phyloP scores from a whole-genome alignment of 2,888 invertebrate genomes.

The Calliopum simillimum region DNA sequence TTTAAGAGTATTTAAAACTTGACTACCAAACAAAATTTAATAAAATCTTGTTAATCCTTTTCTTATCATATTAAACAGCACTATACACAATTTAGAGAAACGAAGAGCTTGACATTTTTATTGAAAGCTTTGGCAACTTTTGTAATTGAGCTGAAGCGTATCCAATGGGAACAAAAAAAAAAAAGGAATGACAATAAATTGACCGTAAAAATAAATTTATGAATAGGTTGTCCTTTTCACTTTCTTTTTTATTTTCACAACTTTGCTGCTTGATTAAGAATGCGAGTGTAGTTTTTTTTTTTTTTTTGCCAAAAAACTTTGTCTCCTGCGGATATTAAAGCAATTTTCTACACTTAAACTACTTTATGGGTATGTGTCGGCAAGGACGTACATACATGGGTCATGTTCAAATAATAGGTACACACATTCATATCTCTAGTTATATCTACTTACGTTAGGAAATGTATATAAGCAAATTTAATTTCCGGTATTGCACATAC shows the following conservation, averaged over 20 bases:
- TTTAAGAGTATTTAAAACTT: no score
- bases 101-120: constrained; percentile 19
- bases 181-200: no score
- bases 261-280: neutral
- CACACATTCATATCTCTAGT: neutral
- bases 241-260: neutral
- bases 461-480: constrained; percentile 29
- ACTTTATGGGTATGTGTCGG: neutral
- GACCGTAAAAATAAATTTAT: no score
- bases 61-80: neutral
- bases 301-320: neutral
- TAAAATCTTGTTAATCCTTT: constrained; percentile 5
- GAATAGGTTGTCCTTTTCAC: no score
- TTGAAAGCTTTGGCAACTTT: constrained; percentile 16
- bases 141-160: constrained; percentile 10
- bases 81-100: neutral
- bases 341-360: constrained; percentile 14
- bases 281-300: neutral
- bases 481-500: constrained; percentile 18
- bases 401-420: no score
- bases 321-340: constrained; percentile 21
- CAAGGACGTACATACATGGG: neutral
- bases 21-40: neutral
- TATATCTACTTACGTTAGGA: neutral
- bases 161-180: no score